These are phyloP conservation scores for Macrocentrus cingulum DNA, from an alignment of 1,140 invertebrate genomes.

Conservation along the genomic window DNA sequence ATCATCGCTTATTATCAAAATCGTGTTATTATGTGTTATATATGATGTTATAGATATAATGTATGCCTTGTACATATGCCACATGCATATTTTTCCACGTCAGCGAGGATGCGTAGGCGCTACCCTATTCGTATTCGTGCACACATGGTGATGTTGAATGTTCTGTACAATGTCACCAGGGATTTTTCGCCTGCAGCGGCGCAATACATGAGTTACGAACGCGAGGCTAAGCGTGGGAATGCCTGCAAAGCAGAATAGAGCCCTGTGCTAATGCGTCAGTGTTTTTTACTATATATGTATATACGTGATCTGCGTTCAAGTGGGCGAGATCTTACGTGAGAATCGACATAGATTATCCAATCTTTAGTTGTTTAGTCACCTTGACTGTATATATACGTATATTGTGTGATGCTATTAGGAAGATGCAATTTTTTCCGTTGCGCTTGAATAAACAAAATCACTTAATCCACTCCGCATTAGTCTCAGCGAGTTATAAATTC, in stretches of 20 bases:
- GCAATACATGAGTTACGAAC: slow-evolving; percentile 12
- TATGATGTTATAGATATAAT: too few species aligned
- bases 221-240: slow-evolving; percentile 27
- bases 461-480: too few species aligned
- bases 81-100: slow-evolving; percentile 18
- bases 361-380: not conserved
- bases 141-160: slow-evolving; percentile 11
- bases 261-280: slow-evolving; percentile 8
- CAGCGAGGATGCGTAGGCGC: slow-evolving; percentile 38
- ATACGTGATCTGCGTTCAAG: slow-evolving; percentile 20
- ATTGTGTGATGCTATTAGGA: too few species aligned
- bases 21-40: too few species aligned
- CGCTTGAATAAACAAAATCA: too few species aligned
- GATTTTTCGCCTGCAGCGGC: slow-evolving; percentile 12
- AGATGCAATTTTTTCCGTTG: too few species aligned
- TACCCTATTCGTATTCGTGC: slow-evolving; percentile 25
- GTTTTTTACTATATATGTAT: too few species aligned
- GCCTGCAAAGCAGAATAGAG: slow-evolving; percentile 1
- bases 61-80: too few species aligned
- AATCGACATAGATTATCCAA: slow-evolving; percentile 20
- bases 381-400: not conserved
- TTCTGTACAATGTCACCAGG: slow-evolving; percentile 20
- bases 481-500: too few species aligned
- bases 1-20: too few species aligned
- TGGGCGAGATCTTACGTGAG: slow-evolving; percentile 18